Base-by-base conservation (phyloP, 2,888 invertebrate genomes). In the Dendrolimus houi region DNA sequence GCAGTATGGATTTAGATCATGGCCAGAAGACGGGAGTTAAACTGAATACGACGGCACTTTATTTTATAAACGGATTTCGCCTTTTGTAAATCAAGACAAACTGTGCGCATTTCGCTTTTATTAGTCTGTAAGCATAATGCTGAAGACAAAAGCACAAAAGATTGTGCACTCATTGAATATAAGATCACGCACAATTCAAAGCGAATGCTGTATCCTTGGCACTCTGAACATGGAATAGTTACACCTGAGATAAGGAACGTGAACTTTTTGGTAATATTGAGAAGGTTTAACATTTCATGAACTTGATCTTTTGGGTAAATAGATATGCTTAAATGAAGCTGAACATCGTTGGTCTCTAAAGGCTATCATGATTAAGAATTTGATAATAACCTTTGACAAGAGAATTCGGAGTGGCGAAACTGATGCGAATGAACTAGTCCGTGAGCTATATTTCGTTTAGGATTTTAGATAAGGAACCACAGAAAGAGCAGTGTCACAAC, bases 401-500 rank as follows among this genome's bases (percentile, higher is more conserved):
- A 72, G 67, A 68, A 64, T 64, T 67, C 71, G 67, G 69, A 71
- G 66, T 83, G 81, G 73, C 71, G 83, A 84, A 83, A 86, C 72
- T 63, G 65, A 66, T 69, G 72, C 71, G 73, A 73, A 70, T 68
- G 73, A 77, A 81, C 80, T 83, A 79, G 80, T 79, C 76, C 79
- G 77, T 72, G 83, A 79, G 74, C 76, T 78, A 79, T 81, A 81
- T 79, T 82, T 81, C 79, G 78, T 74, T 74, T 75, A 75, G 75
- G 73, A 75, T 72, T 66, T 71, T 69, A 78, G 88, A 88, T 88
- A 87, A 85, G 81, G 71, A 72, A 82, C 82, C 77, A 74, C 79
- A 81, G 83, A 81, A 82, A 79, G 79, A 69, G 69, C 71, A 69
- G 74, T 85, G 85, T 81, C 87, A 79, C 77, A 85, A 83, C 77